These are phyloP conservation scores for Octodonta nipae DNA, from an alignment of 2,888 invertebrate species.

Conservation along the genomic window DNA sequence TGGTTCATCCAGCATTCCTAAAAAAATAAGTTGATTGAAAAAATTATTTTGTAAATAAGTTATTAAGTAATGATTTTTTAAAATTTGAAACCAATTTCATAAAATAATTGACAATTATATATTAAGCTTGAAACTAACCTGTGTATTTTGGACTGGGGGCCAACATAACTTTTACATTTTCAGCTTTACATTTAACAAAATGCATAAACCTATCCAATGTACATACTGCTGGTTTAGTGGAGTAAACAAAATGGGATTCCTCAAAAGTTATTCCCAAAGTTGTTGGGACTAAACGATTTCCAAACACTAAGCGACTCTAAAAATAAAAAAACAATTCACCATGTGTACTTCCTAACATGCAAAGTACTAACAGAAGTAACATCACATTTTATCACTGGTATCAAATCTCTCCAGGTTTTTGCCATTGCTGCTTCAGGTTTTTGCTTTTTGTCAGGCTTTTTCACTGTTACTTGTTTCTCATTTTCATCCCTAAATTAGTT, in stretches of 20 bases:
- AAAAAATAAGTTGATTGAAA: slow-evolving; percentile 3
- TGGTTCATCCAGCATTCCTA: slow-evolving; percentile 77
- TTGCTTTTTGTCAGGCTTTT: slow-evolving; percentile 26
- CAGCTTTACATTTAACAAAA: slow-evolving; percentile 84
- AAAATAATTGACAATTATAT: slow-evolving; percentile 3
- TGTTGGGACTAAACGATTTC: slow-evolving; percentile 86
- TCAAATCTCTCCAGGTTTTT: slow-evolving; percentile 86
- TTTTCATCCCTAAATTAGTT: slow-evolving; percentile 20
- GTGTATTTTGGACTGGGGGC: slow-evolving; percentile 94
- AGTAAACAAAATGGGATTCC: slow-evolving; percentile 87
- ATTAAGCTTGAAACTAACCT: slow-evolving; percentile 27
- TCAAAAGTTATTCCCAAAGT: slow-evolving; percentile 84
- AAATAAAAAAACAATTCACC: too few relatives aligned
- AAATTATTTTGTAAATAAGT: not conserved
- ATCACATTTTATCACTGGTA: slow-evolving; percentile 92
- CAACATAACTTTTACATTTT: slow-evolving; percentile 88
- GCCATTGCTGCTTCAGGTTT: slow-evolving; percentile 73
- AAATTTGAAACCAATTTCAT: slow-evolving; percentile 1
- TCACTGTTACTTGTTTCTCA: slow-evolving; percentile 16
- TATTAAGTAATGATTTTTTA: not conserved
- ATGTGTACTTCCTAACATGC: too few relatives aligned
- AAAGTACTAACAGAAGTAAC: slow-evolving; percentile 61
- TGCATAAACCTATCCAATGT: slow-evolving; percentile 91
- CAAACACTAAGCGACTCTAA: slow-evolving; percentile 82
- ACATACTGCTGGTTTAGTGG: slow-evolving; percentile 88